These are phyloP conservation scores for Apoda limacodes DNA, from an alignment of 2,888 invertebrate species.

Conservation along the genomic window DNA sequence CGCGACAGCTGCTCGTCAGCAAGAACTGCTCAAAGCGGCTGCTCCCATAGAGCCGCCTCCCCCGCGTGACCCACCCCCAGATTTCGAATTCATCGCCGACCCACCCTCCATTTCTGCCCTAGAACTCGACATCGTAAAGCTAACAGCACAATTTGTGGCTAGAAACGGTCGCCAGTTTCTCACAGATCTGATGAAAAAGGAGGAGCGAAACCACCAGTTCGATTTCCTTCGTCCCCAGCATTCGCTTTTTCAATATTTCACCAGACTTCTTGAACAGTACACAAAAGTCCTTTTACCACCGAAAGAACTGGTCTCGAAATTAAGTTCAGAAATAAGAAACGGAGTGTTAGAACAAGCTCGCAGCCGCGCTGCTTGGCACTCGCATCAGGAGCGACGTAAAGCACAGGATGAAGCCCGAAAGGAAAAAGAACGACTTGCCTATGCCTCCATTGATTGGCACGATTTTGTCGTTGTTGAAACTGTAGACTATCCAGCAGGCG, in stretches of 20 bases:
- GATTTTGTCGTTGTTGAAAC: conserved; percentile 99
- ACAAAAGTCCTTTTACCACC: conserved; percentile 97
- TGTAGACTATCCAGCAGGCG: conserved; percentile 97
- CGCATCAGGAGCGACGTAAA: conserved; percentile 92
- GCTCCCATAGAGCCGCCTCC: conserved; percentile 88
- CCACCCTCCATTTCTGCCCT: conserved; percentile 98
- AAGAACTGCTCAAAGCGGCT: conserved; percentile 88
- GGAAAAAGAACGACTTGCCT: conserved; percentile 94
- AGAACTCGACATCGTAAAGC: conserved; percentile 97
- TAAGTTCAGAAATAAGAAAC: conserved; percentile 82
- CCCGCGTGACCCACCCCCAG: conserved; percentile 91
- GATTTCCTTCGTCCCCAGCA: conserved; percentile 99
- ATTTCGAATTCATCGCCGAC: conserved; percentile 96
- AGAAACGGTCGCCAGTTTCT: conserved; percentile 98
- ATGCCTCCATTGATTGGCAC: conserved; percentile 99
- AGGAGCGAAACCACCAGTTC: conserved; percentile 98
- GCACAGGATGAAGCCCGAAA: conserved; percentile 95
- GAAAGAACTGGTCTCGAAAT: conserved; percentile 84
- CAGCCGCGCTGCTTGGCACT: conserved; percentile 96
- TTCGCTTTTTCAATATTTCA: conserved; percentile 98
- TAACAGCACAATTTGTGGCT: conserved; percentile 99
- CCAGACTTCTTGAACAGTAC: conserved; percentile 97
- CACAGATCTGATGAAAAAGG: conserved; percentile 98
- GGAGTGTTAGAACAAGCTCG: conserved; percentile 87
- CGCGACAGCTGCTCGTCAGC: conserved; percentile 86